phyloP scores from a whole-genome alignment of 2,888 invertebrate genomes.

The Horisme vitalbata region DNA sequence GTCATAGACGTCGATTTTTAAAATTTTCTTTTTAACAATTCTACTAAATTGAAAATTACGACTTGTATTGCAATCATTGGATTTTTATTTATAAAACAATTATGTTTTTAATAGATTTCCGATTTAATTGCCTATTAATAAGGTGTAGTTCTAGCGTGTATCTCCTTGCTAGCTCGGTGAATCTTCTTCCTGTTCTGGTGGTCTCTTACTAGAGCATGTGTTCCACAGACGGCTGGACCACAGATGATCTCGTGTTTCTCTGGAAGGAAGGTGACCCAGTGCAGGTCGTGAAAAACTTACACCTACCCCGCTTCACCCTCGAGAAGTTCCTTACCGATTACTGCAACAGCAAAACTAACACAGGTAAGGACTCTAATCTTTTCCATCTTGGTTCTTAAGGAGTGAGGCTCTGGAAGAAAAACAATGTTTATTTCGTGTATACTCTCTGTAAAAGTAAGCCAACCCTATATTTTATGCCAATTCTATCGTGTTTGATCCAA shows the following conservation, averaged over 20 bases:
- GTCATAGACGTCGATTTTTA: neutral
- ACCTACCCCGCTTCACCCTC: constrained; percentile 96
- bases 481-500: constrained; percentile 1
- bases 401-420: constrained; percentile 34
- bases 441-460: constrained; percentile 7
- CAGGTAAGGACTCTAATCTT: constrained; percentile 84
- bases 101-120: no score
- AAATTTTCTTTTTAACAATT: no score
- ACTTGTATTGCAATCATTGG: no score
- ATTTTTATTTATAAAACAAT: no score
- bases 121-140: no score
- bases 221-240: constrained; percentile 96
- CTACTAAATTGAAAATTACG: no score
- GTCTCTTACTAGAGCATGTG: constrained; percentile 13
- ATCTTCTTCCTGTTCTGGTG: neutral
- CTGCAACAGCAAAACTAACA: constrained; percentile 98
- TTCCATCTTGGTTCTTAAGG: constrained; percentile 8
- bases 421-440: constrained; percentile 7
- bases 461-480: constrained; percentile 2
- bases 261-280: constrained; percentile 98
- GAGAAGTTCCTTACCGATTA: constrained; percentile 98
- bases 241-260: constrained; percentile 96
- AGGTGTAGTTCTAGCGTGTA: no score
- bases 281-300: constrained; percentile 96
- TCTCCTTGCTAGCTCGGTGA: neutral